Base-by-base conservation (phyloP, 2,888 invertebrate species). In the Aspidiotus destructor region DNA sequence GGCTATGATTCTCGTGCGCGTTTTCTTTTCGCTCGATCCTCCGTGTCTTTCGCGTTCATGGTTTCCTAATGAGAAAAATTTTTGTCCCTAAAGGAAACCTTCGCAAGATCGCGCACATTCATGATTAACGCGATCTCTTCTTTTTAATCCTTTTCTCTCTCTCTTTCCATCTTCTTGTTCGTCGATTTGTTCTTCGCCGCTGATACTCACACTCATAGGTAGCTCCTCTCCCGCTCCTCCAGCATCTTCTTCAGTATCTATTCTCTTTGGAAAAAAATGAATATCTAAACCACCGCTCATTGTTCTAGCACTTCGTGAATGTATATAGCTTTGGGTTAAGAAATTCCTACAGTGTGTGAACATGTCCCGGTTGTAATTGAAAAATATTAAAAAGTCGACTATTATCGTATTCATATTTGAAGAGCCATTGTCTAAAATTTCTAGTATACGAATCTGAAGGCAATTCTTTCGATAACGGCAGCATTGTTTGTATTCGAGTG, bases 381-480 rank as follows among this genome's bases (percentile, higher is more conserved):
- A 65, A 17, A 15, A 54, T 55, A 65, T 65, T 65, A 65, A 65
- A 65, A 58, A 58, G 57, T 57, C 28, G 65, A 65, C 65, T 65
- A n/a, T 65, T 58, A 65, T 65, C 28, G 44, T 65, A 65, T 65
- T 65, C 65, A 65, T 65, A 65, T 65, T 65, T 65, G 65, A 65
- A 65, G 65, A 65, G 57, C 65, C 58, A 65, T 65, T 65, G 65
- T 65, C 58, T 65, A 65, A n/a, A 28, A 65, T 65, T 65, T 65
- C 41, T 41, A 55, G 55, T 57, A 65, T 65, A 55, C 65, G 65
- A 65, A 65, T 57, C 65, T 65, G 48, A 65, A 65, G 65, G 65
- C 65, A 65, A 65, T 65, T 65, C 65, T 58, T 40, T 58, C 57
- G 57, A 65, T 65, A 64, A 64, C 55, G 64, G 64, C 54, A 41